Conservation (phyloP, 2,113 vertebrate genomes). For the Cryptotis parvus region DNA sequence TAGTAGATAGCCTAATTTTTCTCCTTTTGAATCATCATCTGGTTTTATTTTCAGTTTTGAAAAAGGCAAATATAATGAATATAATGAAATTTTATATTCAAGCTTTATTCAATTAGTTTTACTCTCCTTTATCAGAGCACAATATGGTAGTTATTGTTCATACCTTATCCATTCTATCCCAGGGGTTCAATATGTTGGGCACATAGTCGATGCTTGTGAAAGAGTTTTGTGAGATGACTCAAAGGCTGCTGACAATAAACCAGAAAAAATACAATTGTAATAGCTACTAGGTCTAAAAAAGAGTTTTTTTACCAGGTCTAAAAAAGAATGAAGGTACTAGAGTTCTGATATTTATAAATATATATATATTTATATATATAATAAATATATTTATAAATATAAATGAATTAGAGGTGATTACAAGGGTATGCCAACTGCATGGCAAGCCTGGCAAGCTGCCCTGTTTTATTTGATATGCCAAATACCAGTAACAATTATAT, state of each 20-base stretch:
- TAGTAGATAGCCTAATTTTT: not conserved
- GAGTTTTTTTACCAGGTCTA: too few relatives aligned
- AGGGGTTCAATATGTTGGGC: not conserved
- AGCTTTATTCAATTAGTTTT: not conserved
- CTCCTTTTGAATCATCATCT: not conserved
- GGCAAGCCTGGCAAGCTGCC: too few relatives aligned
- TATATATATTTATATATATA: too few relatives aligned
- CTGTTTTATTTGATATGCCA: too few relatives aligned
- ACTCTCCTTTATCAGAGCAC: rapidly evolving
- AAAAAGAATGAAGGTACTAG: too few relatives aligned
- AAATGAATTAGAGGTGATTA: too few relatives aligned
- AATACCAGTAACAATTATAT: too few relatives aligned
- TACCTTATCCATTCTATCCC: not conserved
- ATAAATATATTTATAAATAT: too few relatives aligned
- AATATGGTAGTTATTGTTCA: not conserved
- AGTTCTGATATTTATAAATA: too few relatives aligned
- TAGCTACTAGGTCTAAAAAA: too few relatives aligned
- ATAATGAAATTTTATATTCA: not conserved
- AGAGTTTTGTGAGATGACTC: not conserved
- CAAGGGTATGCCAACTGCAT: too few relatives aligned
- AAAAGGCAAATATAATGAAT: too few relatives aligned
- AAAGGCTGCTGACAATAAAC: not conserved
- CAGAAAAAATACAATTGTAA: not conserved
- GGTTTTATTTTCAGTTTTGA: not conserved
- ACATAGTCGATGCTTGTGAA: not conserved